Percentiles rank a stretch among this genome's conserved stretches.
Conservation (phyloP, 2,113 vertebrate genomes). For the Cavia aperea region DNA sequence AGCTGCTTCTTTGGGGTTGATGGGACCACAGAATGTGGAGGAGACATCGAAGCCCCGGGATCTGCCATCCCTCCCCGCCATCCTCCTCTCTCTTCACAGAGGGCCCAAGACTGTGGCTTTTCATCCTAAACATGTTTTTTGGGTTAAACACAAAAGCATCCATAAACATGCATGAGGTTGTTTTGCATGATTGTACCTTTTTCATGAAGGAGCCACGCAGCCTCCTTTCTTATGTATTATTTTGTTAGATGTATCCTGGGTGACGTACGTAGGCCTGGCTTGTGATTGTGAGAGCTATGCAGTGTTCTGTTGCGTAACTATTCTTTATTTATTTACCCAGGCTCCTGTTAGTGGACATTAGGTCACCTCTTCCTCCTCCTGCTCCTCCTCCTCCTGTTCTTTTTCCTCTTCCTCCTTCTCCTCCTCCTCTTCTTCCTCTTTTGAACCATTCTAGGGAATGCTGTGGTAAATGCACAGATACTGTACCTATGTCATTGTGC, state of each 20-base stretch:
- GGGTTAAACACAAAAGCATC: not conserved
- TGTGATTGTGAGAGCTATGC: not conserved
- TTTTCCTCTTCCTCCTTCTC: too few species aligned
- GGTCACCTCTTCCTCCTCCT: not conserved
- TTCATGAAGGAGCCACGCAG: not conserved
- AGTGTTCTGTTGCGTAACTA: not conserved
- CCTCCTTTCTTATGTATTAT: not conserved
- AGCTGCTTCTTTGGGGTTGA: not conserved
- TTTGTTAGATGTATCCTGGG: not conserved
- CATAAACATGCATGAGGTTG: not conserved
- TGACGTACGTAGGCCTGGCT: not conserved
- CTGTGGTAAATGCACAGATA: not conserved
- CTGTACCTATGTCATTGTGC: not conserved
- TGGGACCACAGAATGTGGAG: accelerated
- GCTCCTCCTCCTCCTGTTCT: not conserved
- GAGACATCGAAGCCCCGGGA: not conserved
- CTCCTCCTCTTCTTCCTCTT: too few species aligned
- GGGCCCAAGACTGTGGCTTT: not conserved
- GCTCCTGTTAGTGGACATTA: not conserved
- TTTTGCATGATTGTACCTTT: not conserved
- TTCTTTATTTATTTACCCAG: not conserved
- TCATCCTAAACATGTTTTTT: not conserved
- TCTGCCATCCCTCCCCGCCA: too few species aligned
- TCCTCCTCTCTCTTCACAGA: not conserved
- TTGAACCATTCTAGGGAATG: not conserved